Evolutionary conservation across 2,888 invertebrate genomes (phyloP), one percentile per base, ranked within the genome.

Genomic region (Choreutis nemorana): DNA sequence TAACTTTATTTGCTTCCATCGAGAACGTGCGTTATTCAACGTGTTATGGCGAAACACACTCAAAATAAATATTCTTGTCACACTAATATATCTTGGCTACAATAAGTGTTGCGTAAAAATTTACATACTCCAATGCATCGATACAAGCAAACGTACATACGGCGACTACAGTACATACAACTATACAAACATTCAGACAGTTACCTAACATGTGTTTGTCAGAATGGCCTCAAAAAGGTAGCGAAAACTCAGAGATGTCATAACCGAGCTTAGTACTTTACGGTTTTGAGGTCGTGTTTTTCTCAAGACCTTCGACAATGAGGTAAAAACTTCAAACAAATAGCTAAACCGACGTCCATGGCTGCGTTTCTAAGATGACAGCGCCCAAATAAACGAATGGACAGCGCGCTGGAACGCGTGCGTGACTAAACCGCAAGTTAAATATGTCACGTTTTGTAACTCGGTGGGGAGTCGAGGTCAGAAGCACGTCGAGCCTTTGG

Each of bases 381-480:
- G 16, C 28, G 35, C 52, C 52, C 53, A 50, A 50, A 55, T 58
- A 41, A 46, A 44, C 22, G 46, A 23, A 45, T 44, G 34, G 43
- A 56, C 46, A 42, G 37, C 48, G 55, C 60, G 41, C 54, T 58
- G 64, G 49, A 61, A 43, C n/a, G n/a, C n/a, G n/a, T n/a, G n/a
- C n/a, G n/a, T n/a, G n/a, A n/a, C n/a, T n/a, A n/a, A n/a, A 42
- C 33, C 18, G 33, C 14, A 23, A 29, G 30, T 33, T 33, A 24
- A 12, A 48, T 44, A 52, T 50, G 52, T 50, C 56, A 44, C 34
- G 43, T 8, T 20, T 22, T 30, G 47, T 48, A 53, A 48, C 56
- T 58, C 55, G 62, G 63, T 59, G 61, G 63, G 56, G 51, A 50
- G 36, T 30, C 57, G 60, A 62, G 62, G 64, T 55, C 60, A 48